A percentile compares a stretch with the other conserved stretches of the same genome.
phyloP scores from a whole-genome alignment of 2,888 invertebrate species.

The Rotaria magnacalcarata region DNA sequence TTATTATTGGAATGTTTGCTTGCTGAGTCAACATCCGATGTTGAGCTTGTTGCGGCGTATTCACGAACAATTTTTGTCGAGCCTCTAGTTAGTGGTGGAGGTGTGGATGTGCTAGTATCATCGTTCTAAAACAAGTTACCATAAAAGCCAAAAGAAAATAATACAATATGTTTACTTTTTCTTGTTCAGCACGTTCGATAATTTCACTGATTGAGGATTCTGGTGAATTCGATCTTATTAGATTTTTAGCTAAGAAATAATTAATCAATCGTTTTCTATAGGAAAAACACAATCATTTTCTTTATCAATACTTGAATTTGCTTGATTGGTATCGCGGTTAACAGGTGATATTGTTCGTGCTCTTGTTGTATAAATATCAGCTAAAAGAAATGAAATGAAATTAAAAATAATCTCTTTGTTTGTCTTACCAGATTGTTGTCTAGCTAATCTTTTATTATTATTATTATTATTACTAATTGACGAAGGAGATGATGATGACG shows the following conservation, averaged over 20 bases:
- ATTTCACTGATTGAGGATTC: background rate
- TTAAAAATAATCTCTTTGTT: background rate
- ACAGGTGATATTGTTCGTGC: background rate
- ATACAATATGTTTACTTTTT: background rate
- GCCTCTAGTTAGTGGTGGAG: background rate
- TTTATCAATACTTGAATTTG: background rate
- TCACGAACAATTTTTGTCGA: background rate
- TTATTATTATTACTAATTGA: background rate
- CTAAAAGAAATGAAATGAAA: background rate
- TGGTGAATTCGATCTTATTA: background rate
- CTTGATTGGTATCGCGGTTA: background rate
- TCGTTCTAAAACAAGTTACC: background rate
- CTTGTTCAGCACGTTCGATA: conserved; percentile 1
- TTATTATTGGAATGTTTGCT: background rate
- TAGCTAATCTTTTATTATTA: background rate
- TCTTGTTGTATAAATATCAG: background rate
- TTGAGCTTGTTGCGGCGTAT: background rate
- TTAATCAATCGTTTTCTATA: background rate
- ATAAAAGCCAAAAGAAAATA: background rate
- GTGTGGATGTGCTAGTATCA: background rate
- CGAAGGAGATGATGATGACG: background rate
- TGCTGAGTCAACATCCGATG: conserved; percentile 8
- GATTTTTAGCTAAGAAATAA: background rate
- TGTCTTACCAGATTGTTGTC: background rate
- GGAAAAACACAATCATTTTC: no score